phyloP scores from a whole-genome alignment of 2,797 vertebrate genomes.

The Telmatherina bonti region DNA sequence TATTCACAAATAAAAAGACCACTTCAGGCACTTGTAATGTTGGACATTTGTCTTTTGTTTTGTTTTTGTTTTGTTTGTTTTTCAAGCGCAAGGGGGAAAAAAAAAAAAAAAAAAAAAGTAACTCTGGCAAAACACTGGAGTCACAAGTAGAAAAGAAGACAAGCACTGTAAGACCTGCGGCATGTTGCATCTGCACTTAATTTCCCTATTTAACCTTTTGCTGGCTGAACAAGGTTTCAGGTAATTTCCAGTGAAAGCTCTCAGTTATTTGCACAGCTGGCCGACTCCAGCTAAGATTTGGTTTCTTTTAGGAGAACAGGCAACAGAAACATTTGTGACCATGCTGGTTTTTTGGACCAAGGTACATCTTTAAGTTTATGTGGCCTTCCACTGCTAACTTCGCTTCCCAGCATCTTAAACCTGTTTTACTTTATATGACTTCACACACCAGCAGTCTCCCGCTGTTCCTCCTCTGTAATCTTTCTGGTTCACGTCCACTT shows the following conservation, averaged over 20 bases:
- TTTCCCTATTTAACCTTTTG: constrained; percentile 22
- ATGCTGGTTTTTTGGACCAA: neutral
- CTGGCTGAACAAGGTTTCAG: neutral
- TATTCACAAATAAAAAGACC: constrained; percentile 53
- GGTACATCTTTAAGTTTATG: constrained; percentile 1
- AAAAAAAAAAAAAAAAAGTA: constrained; percentile 1
- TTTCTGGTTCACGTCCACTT: neutral
- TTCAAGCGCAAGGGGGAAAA: too few species aligned
- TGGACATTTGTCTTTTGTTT: constrained; percentile 13
- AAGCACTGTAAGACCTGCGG: neutral
- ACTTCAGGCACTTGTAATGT: constrained; percentile 55
- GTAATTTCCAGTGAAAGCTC: neutral
- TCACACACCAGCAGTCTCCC: neutral
- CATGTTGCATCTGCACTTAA: constrained; percentile 11
- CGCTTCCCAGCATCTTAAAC: neutral
- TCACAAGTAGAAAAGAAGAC: constrained; percentile 9
- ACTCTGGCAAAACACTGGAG: constrained; percentile 18
- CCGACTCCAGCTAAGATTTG: neutral
- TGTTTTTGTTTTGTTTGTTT: too few species aligned
- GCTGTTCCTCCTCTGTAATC: neutral
- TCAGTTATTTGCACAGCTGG: constrained; percentile 16
- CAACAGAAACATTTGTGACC: neutral
- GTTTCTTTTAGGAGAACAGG: constrained; percentile 4
- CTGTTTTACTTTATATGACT: neutral
- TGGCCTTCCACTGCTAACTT: neutral